Evolutionary conservation across 2,797 vertebrate genomes (phyloP).

Genomic region (Microctenopoma stevenorrisi): DNA sequence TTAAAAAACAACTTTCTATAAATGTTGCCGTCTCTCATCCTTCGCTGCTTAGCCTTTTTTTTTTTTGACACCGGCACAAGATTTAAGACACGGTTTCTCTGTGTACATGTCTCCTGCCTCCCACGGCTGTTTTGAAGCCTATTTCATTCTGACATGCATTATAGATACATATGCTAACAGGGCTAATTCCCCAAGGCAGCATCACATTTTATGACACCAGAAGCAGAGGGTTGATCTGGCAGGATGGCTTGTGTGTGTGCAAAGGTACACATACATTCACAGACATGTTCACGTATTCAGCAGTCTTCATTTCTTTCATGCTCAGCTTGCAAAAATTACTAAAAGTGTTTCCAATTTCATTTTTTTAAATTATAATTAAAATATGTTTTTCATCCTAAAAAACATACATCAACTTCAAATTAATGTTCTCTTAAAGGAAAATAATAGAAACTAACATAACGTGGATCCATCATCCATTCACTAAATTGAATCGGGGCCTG

Average conservation of each 20-base stretch:
- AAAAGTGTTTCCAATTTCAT: conserved; percentile 26
- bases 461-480: conserved; percentile 16
- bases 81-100: conserved; percentile 64
- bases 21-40: conserved; percentile 61
- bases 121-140: conserved; percentile 59
- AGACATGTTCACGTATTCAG: conserved; percentile 1
- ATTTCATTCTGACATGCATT: conserved; percentile 72
- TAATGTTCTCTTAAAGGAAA: conserved; percentile 30
- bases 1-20: conserved; percentile 35
- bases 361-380: background rate
- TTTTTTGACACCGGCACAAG: conserved; percentile 52
- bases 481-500: conserved; percentile 39
- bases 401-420: conserved; percentile 21
- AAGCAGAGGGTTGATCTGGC: conserved; percentile 60
- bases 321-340: conserved; percentile 35
- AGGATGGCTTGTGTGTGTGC: conserved; percentile 29
- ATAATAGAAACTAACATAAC: conserved; percentile 30
- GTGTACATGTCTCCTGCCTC: conserved; percentile 58
- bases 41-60: conserved; percentile 47
- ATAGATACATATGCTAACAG: conserved; percentile 76
- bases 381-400: background rate
- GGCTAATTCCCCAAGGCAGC: conserved; percentile 71
- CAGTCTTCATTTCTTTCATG: conserved; percentile 16
- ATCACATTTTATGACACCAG: conserved; percentile 70
- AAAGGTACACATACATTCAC: conserved; percentile 3